Base-by-base conservation (phyloP, 2,888 invertebrate genomes). In the Agrotis ipsilon region DNA sequence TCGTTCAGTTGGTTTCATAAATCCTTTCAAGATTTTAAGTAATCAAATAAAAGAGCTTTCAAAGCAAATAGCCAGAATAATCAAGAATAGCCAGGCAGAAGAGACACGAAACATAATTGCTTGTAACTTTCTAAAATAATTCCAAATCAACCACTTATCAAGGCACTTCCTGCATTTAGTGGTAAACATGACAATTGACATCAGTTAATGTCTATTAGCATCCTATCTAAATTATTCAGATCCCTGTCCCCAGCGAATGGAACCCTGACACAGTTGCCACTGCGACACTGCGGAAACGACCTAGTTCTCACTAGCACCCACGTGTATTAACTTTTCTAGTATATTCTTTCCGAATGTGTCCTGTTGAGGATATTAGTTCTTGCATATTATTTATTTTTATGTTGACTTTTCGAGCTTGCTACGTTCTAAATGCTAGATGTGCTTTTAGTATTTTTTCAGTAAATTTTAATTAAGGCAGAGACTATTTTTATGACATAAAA, bases 221-320 rank as follows among this genome's bases (percentile, higher is more conserved):
- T 43, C 52, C 73, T 80, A 69, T 70, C 59, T 75, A 64, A 72
- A 75, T 77, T 65, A 77, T 82, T 76, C 64, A 74, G 73, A 57
- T 21, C 71, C 71, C 61, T 69, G 64, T 61, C 68, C 55, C 63
- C 64, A 16, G 43, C 58, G 49, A 2, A 45, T 45, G 54, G 27
- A 69, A 64, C 83, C 77, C 77, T 83, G 83, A 82, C 83, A 82
- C 69, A 72, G 59, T 81, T 75, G 69, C 19, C 51, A 67, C 63
- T 78, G 75, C 72, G 71, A 78, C 75, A 70, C 54, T 67, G 59
- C 72, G 83, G 78, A 83, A 81, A 69, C 66, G 73, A 74, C 75
- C 75, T 52, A 83, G 61, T 77, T 80, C 51, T 58, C 32, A 61
- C 66, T 48, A 46, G 46, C 54, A 69, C 59, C 58, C 69, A 80